Percentiles rank a stretch among this genome's conserved stretches.
These are phyloP conservation scores for Setipinna tenuifilis DNA, from an alignment of 2,797 vertebrate species.

Conservation along the genomic window DNA sequence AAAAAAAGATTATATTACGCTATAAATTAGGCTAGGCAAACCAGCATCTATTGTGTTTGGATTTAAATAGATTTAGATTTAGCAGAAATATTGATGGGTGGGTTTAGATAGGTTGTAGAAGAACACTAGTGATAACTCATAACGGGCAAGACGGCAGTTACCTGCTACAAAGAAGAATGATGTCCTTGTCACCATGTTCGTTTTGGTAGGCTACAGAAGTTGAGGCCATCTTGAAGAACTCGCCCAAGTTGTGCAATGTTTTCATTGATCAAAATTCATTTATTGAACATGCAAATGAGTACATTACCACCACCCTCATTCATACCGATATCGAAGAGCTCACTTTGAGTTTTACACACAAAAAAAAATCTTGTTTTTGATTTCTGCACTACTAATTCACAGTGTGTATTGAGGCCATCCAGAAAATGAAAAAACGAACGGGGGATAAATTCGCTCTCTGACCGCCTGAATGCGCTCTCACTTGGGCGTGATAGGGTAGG, in stretches of 20 bases:
- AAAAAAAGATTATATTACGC: neutral
- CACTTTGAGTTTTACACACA: neutral
- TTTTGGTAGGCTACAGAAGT: neutral
- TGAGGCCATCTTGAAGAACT: neutral
- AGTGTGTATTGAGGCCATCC: too few species aligned
- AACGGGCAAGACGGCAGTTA: neutral
- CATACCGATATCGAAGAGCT: neutral
- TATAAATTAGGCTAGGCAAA: neutral
- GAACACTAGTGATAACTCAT: neutral
- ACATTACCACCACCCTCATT: neutral
- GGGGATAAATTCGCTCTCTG: too few species aligned
- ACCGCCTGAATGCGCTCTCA: too few species aligned
- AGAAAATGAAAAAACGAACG: too few species aligned
- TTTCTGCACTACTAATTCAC: too few species aligned
- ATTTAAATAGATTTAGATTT: neutral
- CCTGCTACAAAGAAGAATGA: neutral
- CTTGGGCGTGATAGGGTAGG: too few species aligned
- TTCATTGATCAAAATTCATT: neutral
- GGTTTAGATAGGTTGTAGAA: neutral
- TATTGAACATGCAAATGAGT: neutral
- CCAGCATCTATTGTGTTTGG: neutral
- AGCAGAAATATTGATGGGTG: too few species aligned
- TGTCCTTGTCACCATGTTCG: neutral
- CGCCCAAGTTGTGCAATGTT: neutral
- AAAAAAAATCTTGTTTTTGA: neutral